These are phyloP conservation scores for Esox masquinongy DNA, from an alignment of 2,797 vertebrate genomes.

Conservation along the genomic window DNA sequence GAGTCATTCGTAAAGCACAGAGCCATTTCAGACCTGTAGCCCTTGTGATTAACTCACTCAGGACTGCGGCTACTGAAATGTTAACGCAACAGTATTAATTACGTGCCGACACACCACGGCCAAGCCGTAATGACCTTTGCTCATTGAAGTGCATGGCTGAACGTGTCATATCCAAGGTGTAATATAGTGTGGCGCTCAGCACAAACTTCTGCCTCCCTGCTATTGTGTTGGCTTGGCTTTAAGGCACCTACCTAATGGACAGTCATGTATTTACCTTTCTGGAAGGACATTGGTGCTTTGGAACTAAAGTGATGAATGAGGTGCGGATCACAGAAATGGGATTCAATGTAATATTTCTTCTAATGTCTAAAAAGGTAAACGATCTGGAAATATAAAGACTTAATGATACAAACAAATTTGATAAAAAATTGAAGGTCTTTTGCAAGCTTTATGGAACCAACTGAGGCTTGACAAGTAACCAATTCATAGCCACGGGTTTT, in stretches of 20 bases:
- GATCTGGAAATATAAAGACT: slow-evolving; percentile 75
- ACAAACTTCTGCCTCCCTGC: slow-evolving; percentile 27
- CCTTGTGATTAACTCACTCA: slow-evolving; percentile 87
- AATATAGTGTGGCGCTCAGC: slow-evolving; percentile 31
- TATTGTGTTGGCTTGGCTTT: slow-evolving; percentile 11
- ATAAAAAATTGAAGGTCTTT: slow-evolving; percentile 63
- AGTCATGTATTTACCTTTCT: slow-evolving; percentile 4
- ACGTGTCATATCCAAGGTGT: slow-evolving; percentile 51
- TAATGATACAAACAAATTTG: slow-evolving; percentile 75
- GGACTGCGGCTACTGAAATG: slow-evolving; percentile 55
- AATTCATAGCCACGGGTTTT: slow-evolving; percentile 29
- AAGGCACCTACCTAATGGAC: background rate
- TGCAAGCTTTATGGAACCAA: slow-evolving; percentile 63
- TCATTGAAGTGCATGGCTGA: slow-evolving; percentile 37
- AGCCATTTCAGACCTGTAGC: slow-evolving; percentile 87
- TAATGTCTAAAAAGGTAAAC: slow-evolving; percentile 67
- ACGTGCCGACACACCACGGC: slow-evolving; percentile 42
- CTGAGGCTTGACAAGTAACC: slow-evolving; percentile 1
- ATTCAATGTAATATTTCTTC: slow-evolving; percentile 70
- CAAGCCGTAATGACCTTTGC: slow-evolving; percentile 47
- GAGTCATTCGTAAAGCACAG: slow-evolving; percentile 90
- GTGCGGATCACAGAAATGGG: slow-evolving; percentile 62
- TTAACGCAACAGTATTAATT: slow-evolving; percentile 60
- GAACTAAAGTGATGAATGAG: slow-evolving; percentile 56
- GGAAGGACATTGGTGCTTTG: background rate